phyloP scores from a whole-genome alignment of 92 coral and sea anemone species.

The Epizoanthus stellaris region DNA sequence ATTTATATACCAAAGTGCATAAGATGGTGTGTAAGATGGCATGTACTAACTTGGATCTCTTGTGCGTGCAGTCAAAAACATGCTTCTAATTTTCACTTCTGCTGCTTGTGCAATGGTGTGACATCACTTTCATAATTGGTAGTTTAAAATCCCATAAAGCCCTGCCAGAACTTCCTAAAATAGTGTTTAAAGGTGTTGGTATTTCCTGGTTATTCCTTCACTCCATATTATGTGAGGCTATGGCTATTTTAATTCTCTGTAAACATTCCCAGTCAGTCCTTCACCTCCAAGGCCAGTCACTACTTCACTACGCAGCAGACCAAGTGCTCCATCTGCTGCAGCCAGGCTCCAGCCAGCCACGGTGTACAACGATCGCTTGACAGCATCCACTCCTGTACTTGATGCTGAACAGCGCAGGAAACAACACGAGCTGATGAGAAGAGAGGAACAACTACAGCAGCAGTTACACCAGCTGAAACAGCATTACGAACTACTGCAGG shows the following conservation, averaged over 20 bases:
- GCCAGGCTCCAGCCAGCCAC: conserved; percentile 43
- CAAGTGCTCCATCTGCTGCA: neutral
- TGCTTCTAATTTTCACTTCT: too few species aligned
- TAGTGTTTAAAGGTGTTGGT: neutral
- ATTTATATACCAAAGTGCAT: too few species aligned
- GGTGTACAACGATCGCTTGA: conserved; percentile 84
- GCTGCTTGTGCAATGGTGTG: too few species aligned
- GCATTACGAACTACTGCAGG: conserved; percentile 91
- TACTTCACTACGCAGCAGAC: neutral
- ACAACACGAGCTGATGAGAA: conserved; percentile 78
- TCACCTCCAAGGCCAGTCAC: conserved; percentile 6
- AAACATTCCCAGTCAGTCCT: conserved; percentile 4
- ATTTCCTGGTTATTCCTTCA: neutral
- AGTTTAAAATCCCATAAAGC: too few species aligned
- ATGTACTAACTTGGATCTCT: too few species aligned
- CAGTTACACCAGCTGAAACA: conserved; percentile 76
- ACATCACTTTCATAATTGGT: too few species aligned
- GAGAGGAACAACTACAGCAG: conserved; percentile 76
- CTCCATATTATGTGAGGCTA: too few species aligned
- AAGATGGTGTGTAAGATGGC: too few species aligned
- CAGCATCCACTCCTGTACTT: conserved; percentile 95
- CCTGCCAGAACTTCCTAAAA: too few species aligned
- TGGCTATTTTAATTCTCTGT: neutral
- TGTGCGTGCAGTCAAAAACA: too few species aligned
- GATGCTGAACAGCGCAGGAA: conserved; percentile 78